Percentiles rank a stretch among this genome's conserved stretches.
These are phyloP conservation scores for Odobenus rosmarus DNA, from an alignment of 2,113 vertebrate species.

Conservation along the genomic window DNA sequence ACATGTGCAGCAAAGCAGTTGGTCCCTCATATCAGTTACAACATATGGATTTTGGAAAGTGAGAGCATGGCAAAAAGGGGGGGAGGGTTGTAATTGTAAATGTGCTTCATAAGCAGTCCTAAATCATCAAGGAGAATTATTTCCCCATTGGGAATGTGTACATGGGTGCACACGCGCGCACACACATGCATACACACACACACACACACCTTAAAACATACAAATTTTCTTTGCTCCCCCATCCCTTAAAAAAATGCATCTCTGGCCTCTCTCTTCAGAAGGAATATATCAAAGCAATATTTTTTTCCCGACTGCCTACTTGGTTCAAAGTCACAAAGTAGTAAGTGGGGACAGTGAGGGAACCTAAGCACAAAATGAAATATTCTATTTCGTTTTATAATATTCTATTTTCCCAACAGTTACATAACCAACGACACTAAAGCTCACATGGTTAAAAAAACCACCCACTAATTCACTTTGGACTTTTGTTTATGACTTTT, in stretches of 20 bases:
- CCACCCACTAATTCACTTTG: neutral
- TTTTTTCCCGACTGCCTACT: neutral
- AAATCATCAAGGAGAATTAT: slow-evolving; percentile 29
- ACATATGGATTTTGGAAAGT: slow-evolving; percentile 62
- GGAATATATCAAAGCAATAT: neutral
- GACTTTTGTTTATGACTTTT: neutral
- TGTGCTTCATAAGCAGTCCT: slow-evolving; percentile 28
- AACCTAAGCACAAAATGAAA: neutral
- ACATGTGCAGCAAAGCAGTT: slow-evolving; percentile 46
- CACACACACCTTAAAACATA: neutral
- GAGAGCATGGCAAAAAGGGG: neutral
- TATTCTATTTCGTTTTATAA: neutral
- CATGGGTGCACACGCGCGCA: no score
- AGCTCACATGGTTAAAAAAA: neutral
- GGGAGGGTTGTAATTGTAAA: neutral
- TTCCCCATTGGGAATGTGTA: neutral
- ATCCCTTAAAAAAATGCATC: neutral
- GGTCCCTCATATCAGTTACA: slow-evolving; percentile 61
- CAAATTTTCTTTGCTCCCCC: neutral
- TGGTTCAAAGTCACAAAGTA: neutral
- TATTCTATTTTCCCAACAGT: neutral
- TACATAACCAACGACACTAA: neutral
- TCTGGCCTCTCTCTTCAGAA: slow-evolving; percentile 1
- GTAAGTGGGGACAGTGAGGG: neutral
- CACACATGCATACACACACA: no score